Percentiles rank a stretch among this genome's conserved stretches.
Evolutionary conservation across 2,113 vertebrate genomes (phyloP).

Genomic region (Panurus biarmicus): DNA sequence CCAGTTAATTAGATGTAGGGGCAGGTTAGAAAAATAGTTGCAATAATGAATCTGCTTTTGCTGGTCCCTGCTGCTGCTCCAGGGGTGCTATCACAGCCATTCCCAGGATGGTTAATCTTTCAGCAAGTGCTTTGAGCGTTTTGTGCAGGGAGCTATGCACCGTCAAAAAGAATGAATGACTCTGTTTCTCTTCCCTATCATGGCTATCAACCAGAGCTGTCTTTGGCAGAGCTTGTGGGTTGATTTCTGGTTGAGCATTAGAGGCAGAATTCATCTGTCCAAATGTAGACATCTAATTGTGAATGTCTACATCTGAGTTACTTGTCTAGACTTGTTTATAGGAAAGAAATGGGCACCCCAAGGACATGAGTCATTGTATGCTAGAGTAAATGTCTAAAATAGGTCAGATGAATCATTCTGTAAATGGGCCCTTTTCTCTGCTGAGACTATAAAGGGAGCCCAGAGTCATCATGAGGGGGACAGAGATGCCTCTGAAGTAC

Average conservation of each 20-base stretch:
- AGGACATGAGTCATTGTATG: constrained; percentile 57
- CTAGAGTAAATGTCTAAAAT: constrained; percentile 53
- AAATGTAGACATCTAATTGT: constrained; percentile 48
- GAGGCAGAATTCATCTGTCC: constrained; percentile 44
- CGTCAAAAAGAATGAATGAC: constrained; percentile 40
- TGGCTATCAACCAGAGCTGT: constrained; percentile 40
- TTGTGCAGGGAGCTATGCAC: not conserved
- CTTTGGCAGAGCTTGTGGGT: constrained; percentile 15
- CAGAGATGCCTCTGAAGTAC: not conserved
- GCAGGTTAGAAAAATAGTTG: constrained; percentile 5
- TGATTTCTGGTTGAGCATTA: constrained; percentile 37
- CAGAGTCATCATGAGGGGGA: not conserved
- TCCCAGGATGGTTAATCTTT: constrained; percentile 26
- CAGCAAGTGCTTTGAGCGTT: not conserved
- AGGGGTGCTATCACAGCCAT: not conserved
- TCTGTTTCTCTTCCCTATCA: constrained; percentile 28
- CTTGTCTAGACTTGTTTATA: constrained; percentile 65
- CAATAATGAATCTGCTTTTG: constrained; percentile 7
- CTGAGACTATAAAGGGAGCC: not conserved
- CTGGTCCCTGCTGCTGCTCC: not conserved
- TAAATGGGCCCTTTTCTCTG: constrained; percentile 5
- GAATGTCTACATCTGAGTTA: constrained; percentile 53
- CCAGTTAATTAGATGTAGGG: not conserved
- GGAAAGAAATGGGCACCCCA: constrained; percentile 59
- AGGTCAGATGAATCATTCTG: constrained; percentile 59